Conservation (phyloP, 2,797 vertebrate genomes). For the Pseudopleuronectes americanus region DNA sequence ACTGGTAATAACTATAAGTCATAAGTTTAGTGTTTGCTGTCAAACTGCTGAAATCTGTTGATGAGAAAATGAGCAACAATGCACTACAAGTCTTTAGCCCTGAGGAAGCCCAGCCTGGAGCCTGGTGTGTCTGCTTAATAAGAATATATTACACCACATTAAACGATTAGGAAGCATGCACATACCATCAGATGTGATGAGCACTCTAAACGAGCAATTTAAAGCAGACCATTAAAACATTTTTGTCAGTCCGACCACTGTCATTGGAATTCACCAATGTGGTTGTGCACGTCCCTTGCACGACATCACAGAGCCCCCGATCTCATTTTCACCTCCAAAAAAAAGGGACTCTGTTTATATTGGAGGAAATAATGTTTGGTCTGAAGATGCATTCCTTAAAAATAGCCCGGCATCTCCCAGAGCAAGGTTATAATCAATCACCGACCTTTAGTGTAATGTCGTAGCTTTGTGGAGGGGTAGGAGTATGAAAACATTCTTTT, state of each 20-base stretch:
- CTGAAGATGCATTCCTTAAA: background rate
- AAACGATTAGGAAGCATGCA: constrained; percentile 29
- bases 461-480: no score
- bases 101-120: constrained; percentile 17
- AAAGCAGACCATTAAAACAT: background rate
- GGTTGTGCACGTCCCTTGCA: background rate
- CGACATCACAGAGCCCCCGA: background rate
- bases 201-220: background rate
- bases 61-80: constrained; percentile 39
- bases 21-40: constrained; percentile 35
- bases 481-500: no score
- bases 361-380: background rate
- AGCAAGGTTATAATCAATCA: background rate
- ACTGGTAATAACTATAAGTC: constrained; percentile 12
- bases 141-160: constrained; percentile 31
- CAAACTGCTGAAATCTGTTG: constrained; percentile 43
- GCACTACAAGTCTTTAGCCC: constrained; percentile 24
- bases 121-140: constrained; percentile 30
- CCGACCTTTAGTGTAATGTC: background rate
- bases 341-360: background rate
- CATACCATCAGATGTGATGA: constrained; percentile 16
- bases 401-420: background rate
- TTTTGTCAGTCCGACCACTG: no score
- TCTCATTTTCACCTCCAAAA: background rate
- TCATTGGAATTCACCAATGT: no score